Percentiles rank a stretch among this genome's conserved stretches.
Conservation (phyloP, 2,888 invertebrate species). For the Standfussiana lucernea region DNA sequence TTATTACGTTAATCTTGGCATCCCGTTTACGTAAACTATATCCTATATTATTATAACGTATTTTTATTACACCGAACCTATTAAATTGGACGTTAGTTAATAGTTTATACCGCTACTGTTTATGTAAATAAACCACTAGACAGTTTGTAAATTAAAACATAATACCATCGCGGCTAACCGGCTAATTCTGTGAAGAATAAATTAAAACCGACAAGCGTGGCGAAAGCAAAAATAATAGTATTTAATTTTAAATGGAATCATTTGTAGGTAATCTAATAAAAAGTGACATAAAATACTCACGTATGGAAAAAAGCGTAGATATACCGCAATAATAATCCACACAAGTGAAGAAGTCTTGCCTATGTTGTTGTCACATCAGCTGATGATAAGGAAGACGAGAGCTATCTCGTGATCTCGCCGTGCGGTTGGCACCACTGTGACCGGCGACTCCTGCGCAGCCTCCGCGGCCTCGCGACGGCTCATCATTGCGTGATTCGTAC, state of each 20-base stretch:
- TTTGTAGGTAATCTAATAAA: slow-evolving; percentile 14
- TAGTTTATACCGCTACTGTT: slow-evolving; percentile 21
- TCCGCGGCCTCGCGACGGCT: slow-evolving; percentile 77
- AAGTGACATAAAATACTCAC: slow-evolving; percentile 69
- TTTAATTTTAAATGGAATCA: neutral
- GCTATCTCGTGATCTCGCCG: slow-evolving; percentile 87
- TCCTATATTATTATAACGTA: slow-evolving; percentile 26
- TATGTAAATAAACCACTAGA: slow-evolving; percentile 31
- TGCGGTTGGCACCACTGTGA: slow-evolving; percentile 84
- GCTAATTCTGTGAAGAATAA: slow-evolving; percentile 32
- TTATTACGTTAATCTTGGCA: slow-evolving; percentile 24
- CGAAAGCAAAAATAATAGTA: slow-evolving; percentile 15
- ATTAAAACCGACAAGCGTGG: slow-evolving; percentile 38
- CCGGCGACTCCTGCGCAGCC: slow-evolving; percentile 81
- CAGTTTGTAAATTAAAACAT: slow-evolving; percentile 27
- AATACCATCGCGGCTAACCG: slow-evolving; percentile 6
- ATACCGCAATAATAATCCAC: slow-evolving; percentile 70
- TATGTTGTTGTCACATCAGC: slow-evolving; percentile 82
- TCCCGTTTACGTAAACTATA: slow-evolving; percentile 43
- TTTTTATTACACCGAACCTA: slow-evolving; percentile 43
- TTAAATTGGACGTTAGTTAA: slow-evolving; percentile 41
- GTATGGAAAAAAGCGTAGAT: slow-evolving; percentile 61
- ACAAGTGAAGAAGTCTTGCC: slow-evolving; percentile 72
- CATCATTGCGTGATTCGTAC: slow-evolving; percentile 72
- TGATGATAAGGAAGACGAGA: slow-evolving; percentile 88